These are phyloP conservation scores for Marronus borbonicus DNA, from an alignment of 2,888 invertebrate species.

Conservation along the genomic window DNA sequence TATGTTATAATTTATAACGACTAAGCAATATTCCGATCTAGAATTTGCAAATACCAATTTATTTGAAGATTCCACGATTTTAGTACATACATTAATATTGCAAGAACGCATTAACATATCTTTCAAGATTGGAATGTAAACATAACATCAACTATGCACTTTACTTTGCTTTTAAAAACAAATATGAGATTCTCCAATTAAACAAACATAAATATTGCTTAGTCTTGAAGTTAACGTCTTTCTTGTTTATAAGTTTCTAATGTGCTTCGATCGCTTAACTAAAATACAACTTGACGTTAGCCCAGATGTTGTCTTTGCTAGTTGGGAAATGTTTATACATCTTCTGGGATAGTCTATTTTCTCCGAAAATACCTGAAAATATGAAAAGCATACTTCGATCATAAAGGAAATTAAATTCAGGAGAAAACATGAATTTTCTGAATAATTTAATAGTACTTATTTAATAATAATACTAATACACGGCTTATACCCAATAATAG, in stretches of 20 bases:
- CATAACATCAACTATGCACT: background rate
- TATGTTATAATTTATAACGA: constrained; percentile 21
- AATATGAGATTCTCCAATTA: background rate
- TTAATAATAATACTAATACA: no score
- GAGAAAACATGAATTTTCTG: no score
- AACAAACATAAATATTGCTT: constrained; percentile 32
- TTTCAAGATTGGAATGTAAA: constrained; percentile 35
- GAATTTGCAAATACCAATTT: background rate
- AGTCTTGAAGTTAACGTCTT: constrained; percentile 25
- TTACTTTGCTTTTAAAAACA: constrained; percentile 3
- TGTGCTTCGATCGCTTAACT: constrained; percentile 71
- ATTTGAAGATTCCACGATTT: no score
- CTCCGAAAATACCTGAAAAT: constrained; percentile 83
- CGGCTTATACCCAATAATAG: no score
- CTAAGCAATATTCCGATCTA: constrained; percentile 29
- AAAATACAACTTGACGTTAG: constrained; percentile 87
- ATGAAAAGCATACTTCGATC: constrained; percentile 7
- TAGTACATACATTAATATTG: constrained; percentile 3
- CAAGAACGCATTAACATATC: background rate
- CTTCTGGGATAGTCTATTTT: constrained; percentile 88
- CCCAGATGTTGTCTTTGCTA: constrained; percentile 84
- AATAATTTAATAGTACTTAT: no score
- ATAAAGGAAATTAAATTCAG: background rate
- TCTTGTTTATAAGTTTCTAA: constrained; percentile 66
- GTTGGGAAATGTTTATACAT: constrained; percentile 84